A percentile compares a stretch with the other conserved stretches of the same genome.
Evolutionary conservation across 2,888 invertebrate species (phyloP).

Genomic region (Nephrocerus scutellatus): DNA sequence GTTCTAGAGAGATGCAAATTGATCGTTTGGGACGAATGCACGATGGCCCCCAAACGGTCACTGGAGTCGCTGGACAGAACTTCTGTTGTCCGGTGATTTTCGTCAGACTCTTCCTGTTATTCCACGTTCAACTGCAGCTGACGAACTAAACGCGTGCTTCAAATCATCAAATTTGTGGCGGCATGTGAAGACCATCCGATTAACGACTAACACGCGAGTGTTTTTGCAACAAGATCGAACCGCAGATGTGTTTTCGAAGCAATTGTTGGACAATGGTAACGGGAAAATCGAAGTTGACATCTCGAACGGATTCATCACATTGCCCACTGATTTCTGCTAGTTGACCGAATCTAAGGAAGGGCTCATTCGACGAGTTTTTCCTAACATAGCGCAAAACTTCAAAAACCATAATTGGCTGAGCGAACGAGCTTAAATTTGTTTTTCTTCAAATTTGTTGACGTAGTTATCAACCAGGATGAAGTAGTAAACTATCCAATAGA

Average conservation of each 20-base stretch:
- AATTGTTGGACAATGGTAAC: slow-evolving; percentile 21
- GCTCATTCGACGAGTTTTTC: slow-evolving; percentile 11
- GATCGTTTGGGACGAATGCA: slow-evolving; percentile 30
- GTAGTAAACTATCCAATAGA: slow-evolving; percentile 21
- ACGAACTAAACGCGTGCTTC: slow-evolving; percentile 27
- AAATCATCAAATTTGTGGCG: slow-evolving; percentile 18
- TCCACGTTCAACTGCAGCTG: slow-evolving; percentile 23
- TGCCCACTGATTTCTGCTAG: slow-evolving; percentile 17
- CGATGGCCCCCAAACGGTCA: slow-evolving; percentile 29
- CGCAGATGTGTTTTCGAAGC: slow-evolving; percentile 14
- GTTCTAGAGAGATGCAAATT: slow-evolving; percentile 6
- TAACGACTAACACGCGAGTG: slow-evolving; percentile 17
- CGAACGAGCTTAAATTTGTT: no score
- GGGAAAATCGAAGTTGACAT: slow-evolving; percentile 23
- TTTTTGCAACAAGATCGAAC: slow-evolving; percentile 16
- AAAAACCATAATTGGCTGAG: slow-evolving; percentile 20
- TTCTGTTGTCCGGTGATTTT: no score
- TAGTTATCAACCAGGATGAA: slow-evolving; percentile 15
- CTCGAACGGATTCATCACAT: slow-evolving; percentile 22
- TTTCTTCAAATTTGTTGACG: slow-evolving; percentile 20
- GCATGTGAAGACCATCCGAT: slow-evolving; percentile 14
- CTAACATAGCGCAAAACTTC: slow-evolving; percentile 12
- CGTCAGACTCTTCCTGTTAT: no score
- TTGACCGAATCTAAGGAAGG: slow-evolving; percentile 6
- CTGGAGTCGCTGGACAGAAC: slow-evolving; percentile 16